Base-by-base conservation (phyloP, 1,140 invertebrate genomes). In the Aleiodes sp. region DNA sequence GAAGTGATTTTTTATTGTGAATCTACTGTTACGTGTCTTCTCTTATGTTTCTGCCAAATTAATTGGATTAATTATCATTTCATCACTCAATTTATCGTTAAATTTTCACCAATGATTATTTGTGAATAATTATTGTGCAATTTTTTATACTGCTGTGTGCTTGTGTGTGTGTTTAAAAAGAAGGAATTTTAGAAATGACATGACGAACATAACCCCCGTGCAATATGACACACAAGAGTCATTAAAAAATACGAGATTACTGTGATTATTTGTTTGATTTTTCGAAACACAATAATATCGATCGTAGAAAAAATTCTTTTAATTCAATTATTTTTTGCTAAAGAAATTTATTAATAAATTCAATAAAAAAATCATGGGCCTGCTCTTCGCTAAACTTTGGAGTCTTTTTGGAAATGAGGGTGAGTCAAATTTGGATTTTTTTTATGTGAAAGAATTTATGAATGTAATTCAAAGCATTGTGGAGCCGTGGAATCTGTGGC, bases 351-450 rank as follows among this genome's bases (percentile, higher is more conserved):
- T 3, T 16, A 46, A 52, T 12, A 24, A 16, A 21, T 21, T 24
- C 16, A 52, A 41, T 9, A 14, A 43, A 43, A 43, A n/a, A 1
- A 16, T 16, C 14, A 68, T 68, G 66, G 66, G 66, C 14, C 14
- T 68, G 19, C 41, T 68, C 4, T 68, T 68, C n/a, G 60, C 66
- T 12, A 68, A 68, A 29, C 19, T 68, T 10, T 68, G 66, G 66
- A 68, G 66, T 37, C 59, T 68, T n/a, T 68, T 68, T 43, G 66
- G 66, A 14, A 68, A 68, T 43, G 66, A 68, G 43, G 66, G 66
- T 68, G 39, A 68, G 66, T 62, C 19, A 64, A 14, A 29, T 1
- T n/a, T n/a, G n/a, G n/a, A 24, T 52, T 16, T 52, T 52, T 24
- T 52, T 1, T 16, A 16, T 43, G 19, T 4, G 19, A 43, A 43